Evolutionary conservation across 2,888 invertebrate genomes (phyloP), one percentile per base, ranked within the genome.

Genomic region (Microplitis deprimator): DNA sequence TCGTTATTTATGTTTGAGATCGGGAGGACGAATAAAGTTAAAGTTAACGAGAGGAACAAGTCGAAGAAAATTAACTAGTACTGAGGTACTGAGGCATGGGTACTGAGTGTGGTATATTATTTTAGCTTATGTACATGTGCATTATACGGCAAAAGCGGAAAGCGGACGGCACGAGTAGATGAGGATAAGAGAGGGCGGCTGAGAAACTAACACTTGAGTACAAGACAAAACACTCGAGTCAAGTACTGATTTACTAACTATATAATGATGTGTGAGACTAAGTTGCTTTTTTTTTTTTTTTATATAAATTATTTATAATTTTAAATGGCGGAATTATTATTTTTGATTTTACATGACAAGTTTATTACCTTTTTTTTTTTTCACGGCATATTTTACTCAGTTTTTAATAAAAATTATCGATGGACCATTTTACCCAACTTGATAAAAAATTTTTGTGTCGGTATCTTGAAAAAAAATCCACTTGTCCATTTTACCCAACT

Each of bases 171-270:
- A 50, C 50, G 50, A 50, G 50, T 50, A 50, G 50, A 50, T 50
- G 50, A 50, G 50, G 50, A 50, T 50, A 50, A 50, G 50, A 50
- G 50, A 50, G 50, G 50, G 50, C 50, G 50, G 50, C 50, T 50
- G 50, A 50, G 50, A 50, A 50, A 50, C 50, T 50, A 50, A 50
- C 50, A 50, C 50, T 50, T 50, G 8, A 13, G 10, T 50, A 50
- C 50, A 10, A 50, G 50, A 50, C 50, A 50, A 50, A 50, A 50
- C 50, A 50, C 50, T 50, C 5, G 1, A 50, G 50, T 50, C 50
- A 50, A 29, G 50, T 50, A 13, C 10, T 50, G 50, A 50, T 50
- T 50, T 50, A 50, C 50, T 50, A 50, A 50, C 50, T 50, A 50
- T 13, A 10, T 50, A 50, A 50, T 50, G 3, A 50, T 50, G 50